These are phyloP conservation scores for Kradibia gibbosae DNA, from an alignment of 1,140 invertebrate genomes.

Conservation along the genomic window DNA sequence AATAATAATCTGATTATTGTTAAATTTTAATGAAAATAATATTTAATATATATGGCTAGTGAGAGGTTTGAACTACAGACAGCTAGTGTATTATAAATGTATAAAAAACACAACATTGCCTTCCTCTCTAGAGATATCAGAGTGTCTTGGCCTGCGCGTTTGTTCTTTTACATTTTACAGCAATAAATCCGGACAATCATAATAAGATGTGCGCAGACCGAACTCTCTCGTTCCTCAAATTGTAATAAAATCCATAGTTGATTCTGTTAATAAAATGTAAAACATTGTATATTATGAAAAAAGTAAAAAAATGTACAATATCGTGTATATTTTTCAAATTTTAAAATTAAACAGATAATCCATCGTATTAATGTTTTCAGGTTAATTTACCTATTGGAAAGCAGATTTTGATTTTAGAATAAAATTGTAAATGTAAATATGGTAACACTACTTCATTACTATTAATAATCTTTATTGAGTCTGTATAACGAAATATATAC, in stretches of 20 bases:
- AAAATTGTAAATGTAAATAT: background rate
- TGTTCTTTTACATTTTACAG: constrained; percentile 66
- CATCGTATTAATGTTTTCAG: background rate
- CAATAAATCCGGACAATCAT: constrained; percentile 72
- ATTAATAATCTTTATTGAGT: constrained; percentile 25
- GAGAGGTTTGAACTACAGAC: constrained; percentile 48
- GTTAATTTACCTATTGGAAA: background rate
- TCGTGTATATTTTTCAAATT: constrained; percentile 1
- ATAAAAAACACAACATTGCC: constrained; percentile 69
- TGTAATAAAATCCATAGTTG: constrained; percentile 56
- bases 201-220: constrained; percentile 56
- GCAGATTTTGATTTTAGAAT: background rate
- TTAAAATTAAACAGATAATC: background rate
- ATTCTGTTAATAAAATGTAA: constrained; percentile 53
- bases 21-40: constrained; percentile 4
- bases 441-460: background rate
- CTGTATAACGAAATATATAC: constrained; percentile 38
- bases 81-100: constrained; percentile 49
- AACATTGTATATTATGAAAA: constrained; percentile 18
- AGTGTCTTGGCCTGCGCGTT: constrained; percentile 59
- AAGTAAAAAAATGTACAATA: constrained; percentile 17
- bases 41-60: constrained; percentile 51
- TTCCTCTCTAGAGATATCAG: constrained; percentile 60
- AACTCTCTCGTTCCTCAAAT: constrained; percentile 46
- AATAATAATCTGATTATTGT: background rate